These are phyloP conservation scores for Bicyclus anynana DNA, from an alignment of 1,140 invertebrate species.

Conservation along the genomic window DNA sequence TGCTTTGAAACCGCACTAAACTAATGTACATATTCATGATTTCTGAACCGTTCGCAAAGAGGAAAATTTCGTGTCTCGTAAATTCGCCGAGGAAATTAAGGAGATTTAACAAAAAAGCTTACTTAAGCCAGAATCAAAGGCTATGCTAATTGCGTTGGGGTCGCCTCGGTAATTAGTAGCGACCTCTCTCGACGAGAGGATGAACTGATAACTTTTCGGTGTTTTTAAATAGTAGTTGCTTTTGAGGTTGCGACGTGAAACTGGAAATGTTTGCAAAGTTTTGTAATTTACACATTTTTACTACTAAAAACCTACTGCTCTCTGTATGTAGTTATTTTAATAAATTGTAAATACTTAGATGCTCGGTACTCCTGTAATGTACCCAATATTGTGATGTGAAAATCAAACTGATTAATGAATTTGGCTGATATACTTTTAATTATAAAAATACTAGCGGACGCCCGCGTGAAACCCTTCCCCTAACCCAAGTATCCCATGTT, in stretches of 20 bases:
- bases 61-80: conserved; percentile 27
- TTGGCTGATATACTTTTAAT: no score
- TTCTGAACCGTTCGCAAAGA: conserved; percentile 30
- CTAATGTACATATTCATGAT: conserved; percentile 38
- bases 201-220: conserved; percentile 34
- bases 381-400: no score
- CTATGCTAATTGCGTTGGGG: conserved; percentile 53
- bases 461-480: no score
- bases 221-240: not conserved
- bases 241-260: not conserved
- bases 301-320: no score
- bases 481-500: no score
- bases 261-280: no score
- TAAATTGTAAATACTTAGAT: no score
- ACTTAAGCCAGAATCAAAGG: conserved; percentile 58
- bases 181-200: conserved; percentile 57
- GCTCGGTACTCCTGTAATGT: no score
- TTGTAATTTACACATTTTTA: no score
- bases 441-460: no score
- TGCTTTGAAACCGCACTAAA: conserved; percentile 6
- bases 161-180: conserved; percentile 48
- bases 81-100: conserved; percentile 51
- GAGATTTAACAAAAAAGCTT: conserved; percentile 68
- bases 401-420: no score
- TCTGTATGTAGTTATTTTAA: no score